phyloP scores from a whole-genome alignment of 92 coral and sea anemone genomes.

The Actinernus sp. region DNA sequence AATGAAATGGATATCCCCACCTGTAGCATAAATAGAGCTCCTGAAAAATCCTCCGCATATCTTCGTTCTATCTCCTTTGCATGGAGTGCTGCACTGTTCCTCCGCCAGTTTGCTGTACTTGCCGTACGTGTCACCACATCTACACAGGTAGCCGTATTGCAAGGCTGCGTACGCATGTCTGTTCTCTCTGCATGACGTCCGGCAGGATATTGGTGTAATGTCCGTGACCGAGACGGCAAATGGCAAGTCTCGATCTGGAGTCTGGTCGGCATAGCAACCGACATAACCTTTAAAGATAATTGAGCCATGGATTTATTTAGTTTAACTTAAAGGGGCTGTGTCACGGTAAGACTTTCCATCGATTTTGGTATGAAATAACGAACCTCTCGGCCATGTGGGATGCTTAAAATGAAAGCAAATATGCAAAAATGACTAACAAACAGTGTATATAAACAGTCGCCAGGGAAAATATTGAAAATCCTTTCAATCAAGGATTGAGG shows the following conservation, averaged over 20 bases:
- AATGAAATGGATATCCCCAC: too few species aligned
- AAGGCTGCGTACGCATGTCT: slow-evolving; percentile 94
- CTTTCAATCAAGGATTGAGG: too few species aligned
- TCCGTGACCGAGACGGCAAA: slow-evolving; percentile 74
- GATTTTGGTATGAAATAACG: too few species aligned
- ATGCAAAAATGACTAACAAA: too few species aligned
- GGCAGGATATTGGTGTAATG: slow-evolving; percentile 91
- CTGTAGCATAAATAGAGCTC: slow-evolving; percentile 89
- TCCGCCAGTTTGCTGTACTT: slow-evolving; percentile 81
- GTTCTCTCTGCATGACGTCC: slow-evolving; percentile 78
- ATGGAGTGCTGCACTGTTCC: slow-evolving; percentile 77
- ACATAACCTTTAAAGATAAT: too few species aligned
- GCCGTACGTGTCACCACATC: slow-evolving; percentile 96
- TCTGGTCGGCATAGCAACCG: slow-evolving; percentile 92
- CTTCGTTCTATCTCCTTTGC: slow-evolving; percentile 85
- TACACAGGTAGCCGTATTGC: slow-evolving; percentile 98
- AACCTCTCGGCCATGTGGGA: too few species aligned
- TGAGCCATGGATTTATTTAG: too few species aligned
- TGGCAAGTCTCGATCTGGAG: slow-evolving; percentile 91
- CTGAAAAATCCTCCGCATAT: slow-evolving; percentile 96
- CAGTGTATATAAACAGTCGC: too few species aligned
- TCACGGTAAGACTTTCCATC: too few species aligned
- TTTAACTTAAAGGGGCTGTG: too few species aligned
- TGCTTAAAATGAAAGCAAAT: too few species aligned
- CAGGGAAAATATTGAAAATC: too few species aligned